Base-by-base conservation (phyloP, 2,113 vertebrate genomes). In the Etia nguti region DNA sequence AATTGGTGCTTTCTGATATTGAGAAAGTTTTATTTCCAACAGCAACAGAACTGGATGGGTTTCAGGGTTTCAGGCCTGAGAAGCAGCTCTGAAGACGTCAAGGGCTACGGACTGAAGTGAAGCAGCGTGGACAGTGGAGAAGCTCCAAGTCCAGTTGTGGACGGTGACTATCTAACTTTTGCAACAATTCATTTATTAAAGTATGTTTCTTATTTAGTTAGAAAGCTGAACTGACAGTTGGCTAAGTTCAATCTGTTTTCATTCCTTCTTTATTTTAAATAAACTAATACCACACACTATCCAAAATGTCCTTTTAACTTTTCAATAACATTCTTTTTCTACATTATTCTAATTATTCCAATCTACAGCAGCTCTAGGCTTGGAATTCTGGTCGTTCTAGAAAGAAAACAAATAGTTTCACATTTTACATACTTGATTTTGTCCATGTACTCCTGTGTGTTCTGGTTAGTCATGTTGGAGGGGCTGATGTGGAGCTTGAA, bases 401-500 rank as follows among this genome's bases (percentile, higher is more conserved):
- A 70, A 43, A 70, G 8, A 70, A 43, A 43, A 43, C n/a, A 70
- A 70, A 70, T 24, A 24, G 38, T 70, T 70, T 46, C 8, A 43
- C 10, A n/a, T 16, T n/a, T 16, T 9, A 81, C 93, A 2, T 86
- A 94, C 92, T 99, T 99, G 94, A 99, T 99, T 94, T 99, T 99
- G 90, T 99, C 98, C 70, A 98, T 95, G 91, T 99, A 99, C 54
- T 99, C 98, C 1, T 97, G 97, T 15, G 98, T 99, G 90, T 99
- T 99, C 96, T 99, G 98, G 95, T 99, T 99, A 85, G 98, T 99
- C 98, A 98, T 99, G 95, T 99, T 99, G 13, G 98, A 99, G 20
- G 98, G 98, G 80, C 98, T 99, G 96, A 99, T 99, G 95, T 99
- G 98, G 56, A 99, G 97, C 91, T 99, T 99, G 89, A 99, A 99